Evolutionary conservation across 2,888 invertebrate genomes (phyloP).

Genomic region (Ametastegia equiseti): DNA sequence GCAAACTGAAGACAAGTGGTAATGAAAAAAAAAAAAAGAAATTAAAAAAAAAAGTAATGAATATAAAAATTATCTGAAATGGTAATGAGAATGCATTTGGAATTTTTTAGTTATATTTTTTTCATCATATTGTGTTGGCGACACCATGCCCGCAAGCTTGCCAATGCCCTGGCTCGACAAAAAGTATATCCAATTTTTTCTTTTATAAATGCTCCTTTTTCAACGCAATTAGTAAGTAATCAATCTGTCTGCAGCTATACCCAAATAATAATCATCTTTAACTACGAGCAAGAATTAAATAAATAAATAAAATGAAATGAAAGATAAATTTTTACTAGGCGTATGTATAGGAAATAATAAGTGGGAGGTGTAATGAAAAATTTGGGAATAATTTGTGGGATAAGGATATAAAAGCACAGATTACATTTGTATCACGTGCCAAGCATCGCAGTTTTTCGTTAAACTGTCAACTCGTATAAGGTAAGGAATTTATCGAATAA

Average conservation of each 20-base stretch:
- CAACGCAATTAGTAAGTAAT: constrained; percentile 67
- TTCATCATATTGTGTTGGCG: constrained; percentile 70
- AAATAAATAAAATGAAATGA: constrained; percentile 29
- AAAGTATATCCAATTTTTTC: constrained; percentile 61
- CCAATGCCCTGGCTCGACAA: constrained; percentile 95
- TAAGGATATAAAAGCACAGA: constrained; percentile 26
- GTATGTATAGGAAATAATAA: constrained; percentile 19
- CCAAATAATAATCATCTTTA: constrained; percentile 62
- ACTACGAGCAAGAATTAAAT: constrained; percentile 46
- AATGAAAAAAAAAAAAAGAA: constrained; percentile 50
- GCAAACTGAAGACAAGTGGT: constrained; percentile 57
- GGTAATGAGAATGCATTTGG: constrained; percentile 28
- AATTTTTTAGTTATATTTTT: constrained; percentile 33
- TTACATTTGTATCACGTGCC: constrained; percentile 33
- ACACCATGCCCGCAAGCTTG: constrained; percentile 78
- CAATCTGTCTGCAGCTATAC: constrained; percentile 72
- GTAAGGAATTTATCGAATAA: background rate
- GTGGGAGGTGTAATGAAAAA: constrained; percentile 18
- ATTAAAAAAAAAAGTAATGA: background rate
- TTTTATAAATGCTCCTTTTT: constrained; percentile 69
- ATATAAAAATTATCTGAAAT: constrained; percentile 40
- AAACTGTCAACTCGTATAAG: background rate
- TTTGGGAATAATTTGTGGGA: constrained; percentile 15
- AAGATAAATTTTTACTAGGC: constrained; percentile 28
- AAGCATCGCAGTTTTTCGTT: constrained; percentile 35